Conservation (phyloP, 2,797 vertebrate genomes). For the Melanotaenia boesemani region DNA sequence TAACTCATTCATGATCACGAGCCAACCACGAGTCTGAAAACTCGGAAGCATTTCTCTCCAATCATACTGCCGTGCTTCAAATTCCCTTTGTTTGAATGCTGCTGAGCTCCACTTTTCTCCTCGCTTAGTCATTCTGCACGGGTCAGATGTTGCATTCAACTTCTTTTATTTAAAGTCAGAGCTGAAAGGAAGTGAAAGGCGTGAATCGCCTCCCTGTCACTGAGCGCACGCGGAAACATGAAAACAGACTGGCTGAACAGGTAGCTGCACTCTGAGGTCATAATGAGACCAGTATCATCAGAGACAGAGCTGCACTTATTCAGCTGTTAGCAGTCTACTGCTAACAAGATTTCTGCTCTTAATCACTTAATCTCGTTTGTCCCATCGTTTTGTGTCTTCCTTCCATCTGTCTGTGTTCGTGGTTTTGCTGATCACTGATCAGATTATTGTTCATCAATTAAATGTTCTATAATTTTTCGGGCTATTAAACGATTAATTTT, state of each 20-base stretch:
- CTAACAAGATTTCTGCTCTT: slow-evolving; percentile 53
- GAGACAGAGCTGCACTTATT: slow-evolving; percentile 26
- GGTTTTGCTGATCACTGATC: slow-evolving; percentile 3
- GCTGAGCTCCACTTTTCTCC: slow-evolving; percentile 2
- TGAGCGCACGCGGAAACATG: neutral
- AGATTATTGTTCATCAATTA: slow-evolving; percentile 4
- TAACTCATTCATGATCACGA: slow-evolving; percentile 10
- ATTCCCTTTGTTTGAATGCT: neutral
- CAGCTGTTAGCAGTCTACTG: slow-evolving; percentile 11
- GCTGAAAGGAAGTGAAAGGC: neutral
- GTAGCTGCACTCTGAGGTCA: neutral
- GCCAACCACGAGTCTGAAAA: slow-evolving; percentile 1
- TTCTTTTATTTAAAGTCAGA: neutral
- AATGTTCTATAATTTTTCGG: neutral
- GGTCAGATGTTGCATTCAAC: neutral
- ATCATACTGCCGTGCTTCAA: neutral
- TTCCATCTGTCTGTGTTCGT: slow-evolving; percentile 11
- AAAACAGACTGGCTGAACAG: slow-evolving; percentile 40
- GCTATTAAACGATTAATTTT: neutral
- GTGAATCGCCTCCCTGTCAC: neutral
- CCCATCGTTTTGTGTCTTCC: slow-evolving; percentile 40
- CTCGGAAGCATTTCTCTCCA: neutral
- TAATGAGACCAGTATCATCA: neutral
- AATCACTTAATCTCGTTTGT: slow-evolving; percentile 69
- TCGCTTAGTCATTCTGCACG: neutral